A percentile compares a stretch with the other conserved stretches of the same genome.
Conservation (phyloP, 2,113 vertebrate species). For the Ivindomyrus marchei region DNA sequence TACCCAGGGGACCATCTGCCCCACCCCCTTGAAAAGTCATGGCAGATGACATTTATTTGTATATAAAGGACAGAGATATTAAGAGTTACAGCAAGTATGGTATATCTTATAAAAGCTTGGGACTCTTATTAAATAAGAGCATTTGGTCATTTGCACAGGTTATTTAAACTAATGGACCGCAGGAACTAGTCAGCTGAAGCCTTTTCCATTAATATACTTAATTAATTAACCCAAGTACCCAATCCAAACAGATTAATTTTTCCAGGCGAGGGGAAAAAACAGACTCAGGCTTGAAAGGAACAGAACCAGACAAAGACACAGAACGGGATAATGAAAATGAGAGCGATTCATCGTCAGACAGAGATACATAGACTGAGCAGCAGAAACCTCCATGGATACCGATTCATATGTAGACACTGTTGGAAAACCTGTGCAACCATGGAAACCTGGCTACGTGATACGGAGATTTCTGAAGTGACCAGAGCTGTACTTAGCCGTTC, state of each 20-base stretch:
- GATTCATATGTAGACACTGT: neutral
- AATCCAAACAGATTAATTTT: neutral
- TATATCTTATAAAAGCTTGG: neutral
- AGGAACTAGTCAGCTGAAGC: neutral
- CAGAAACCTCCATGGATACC: neutral
- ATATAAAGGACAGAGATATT: neutral
- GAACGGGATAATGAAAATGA: neutral
- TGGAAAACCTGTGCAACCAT: neutral
- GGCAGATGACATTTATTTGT: neutral
- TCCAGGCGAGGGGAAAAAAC: neutral
- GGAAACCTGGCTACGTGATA: neutral
- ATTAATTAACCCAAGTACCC: neutral
- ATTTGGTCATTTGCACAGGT: neutral
- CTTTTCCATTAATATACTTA: neutral
- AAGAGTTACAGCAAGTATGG: neutral
- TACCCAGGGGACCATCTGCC: neutral
- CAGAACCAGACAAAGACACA: neutral
- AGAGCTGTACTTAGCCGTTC: neutral
- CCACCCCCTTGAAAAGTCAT: neutral
- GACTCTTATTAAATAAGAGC: neutral
- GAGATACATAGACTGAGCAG: neutral
- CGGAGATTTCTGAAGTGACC: neutral
- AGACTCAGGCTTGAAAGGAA: neutral
- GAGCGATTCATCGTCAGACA: neutral
- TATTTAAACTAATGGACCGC: neutral